phyloP scores from a whole-genome alignment of 2,888 invertebrate genomes.

The Muschampia plurimacula region DNA sequence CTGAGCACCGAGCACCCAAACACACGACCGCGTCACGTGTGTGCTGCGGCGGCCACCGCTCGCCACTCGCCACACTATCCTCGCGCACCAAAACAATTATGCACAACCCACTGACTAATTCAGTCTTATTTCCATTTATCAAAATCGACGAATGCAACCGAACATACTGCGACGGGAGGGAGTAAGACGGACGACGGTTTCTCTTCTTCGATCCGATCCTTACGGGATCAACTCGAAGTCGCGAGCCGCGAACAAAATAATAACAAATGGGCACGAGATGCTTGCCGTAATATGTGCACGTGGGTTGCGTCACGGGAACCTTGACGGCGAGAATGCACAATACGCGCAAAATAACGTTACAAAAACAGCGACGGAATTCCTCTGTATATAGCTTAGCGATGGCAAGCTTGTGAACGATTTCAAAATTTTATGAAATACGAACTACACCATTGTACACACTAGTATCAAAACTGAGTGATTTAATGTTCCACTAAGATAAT shows the following conservation, averaged over 20 bases:
- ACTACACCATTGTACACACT: slow-evolving; percentile 73
- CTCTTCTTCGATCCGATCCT: slow-evolving; percentile 72
- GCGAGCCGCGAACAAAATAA: slow-evolving; percentile 89
- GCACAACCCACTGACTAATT: slow-evolving; percentile 63
- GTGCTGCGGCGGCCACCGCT: slow-evolving; percentile 62
- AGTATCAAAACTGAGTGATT: slow-evolving; percentile 65
- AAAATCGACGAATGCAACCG: slow-evolving; percentile 59
- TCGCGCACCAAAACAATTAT: slow-evolving; percentile 67
- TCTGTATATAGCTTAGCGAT: slow-evolving; percentile 59
- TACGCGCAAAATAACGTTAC: slow-evolving; percentile 54
- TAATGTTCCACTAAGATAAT: slow-evolving; percentile 64
- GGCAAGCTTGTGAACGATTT: slow-evolving; percentile 69
- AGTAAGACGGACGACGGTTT: slow-evolving; percentile 73
- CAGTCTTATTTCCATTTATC: slow-evolving; percentile 64
- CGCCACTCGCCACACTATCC: slow-evolving; percentile 65
- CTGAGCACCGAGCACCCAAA: slow-evolving; percentile 71
- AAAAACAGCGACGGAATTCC: slow-evolving; percentile 65
- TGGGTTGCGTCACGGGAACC: slow-evolving; percentile 81
- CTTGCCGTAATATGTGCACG: slow-evolving; percentile 81
- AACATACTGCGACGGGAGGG: slow-evolving; percentile 62
- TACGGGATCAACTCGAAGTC: slow-evolving; percentile 86
- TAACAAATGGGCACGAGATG: slow-evolving; percentile 89
- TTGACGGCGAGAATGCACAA: slow-evolving; percentile 51
- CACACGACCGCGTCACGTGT: slow-evolving; percentile 79
- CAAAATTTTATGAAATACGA: slow-evolving; percentile 75